Conservation (phyloP, 2,888 invertebrate species). For the Trichopria drosophilae region DNA sequence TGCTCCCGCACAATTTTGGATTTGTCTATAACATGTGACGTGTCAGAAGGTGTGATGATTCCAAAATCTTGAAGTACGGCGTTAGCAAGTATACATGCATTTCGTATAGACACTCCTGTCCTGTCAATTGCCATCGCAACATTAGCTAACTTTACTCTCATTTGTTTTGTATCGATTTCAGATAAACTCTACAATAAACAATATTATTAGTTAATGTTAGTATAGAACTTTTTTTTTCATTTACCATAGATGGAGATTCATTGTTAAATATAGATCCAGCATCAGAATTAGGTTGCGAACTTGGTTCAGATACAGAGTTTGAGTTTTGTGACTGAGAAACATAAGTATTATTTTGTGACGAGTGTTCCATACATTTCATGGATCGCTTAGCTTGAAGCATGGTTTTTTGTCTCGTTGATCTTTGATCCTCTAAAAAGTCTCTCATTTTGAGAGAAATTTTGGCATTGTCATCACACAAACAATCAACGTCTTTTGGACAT, state of each 20-base stretch:
- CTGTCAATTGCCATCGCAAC: slow-evolving; percentile 10
- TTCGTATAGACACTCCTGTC: slow-evolving; percentile 9
- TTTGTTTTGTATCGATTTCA: slow-evolving; percentile 8
- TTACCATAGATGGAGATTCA: no score
- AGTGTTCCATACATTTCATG: no score
- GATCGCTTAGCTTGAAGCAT: slow-evolving; percentile 11
- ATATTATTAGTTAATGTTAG: no score
- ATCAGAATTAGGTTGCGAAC: no score
- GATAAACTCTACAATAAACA: no score
- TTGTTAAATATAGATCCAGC: no score
- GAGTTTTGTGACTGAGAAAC: no score
- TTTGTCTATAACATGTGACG: slow-evolving; percentile 32
- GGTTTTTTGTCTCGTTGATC: slow-evolving; percentile 6
- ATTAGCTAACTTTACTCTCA: slow-evolving; percentile 8
- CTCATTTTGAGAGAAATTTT: slow-evolving; percentile 10
- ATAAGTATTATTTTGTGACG: no score
- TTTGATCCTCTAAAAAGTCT: slow-evolving; percentile 12
- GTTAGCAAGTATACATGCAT: slow-evolving; percentile 26
- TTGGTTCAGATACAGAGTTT: no score
- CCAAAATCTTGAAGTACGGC: slow-evolving; percentile 33
- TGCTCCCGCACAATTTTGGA: slow-evolving; percentile 35
- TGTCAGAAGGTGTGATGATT: slow-evolving; percentile 32
- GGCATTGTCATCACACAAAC: slow-evolving; percentile 6
- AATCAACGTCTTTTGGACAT: slow-evolving; percentile 5
- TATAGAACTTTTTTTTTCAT: no score